A percentile compares a stretch with the other conserved stretches of the same genome.
Evolutionary conservation across 2,113 vertebrate species (phyloP).

Genomic region (Pyxicephalus adspersus): DNA sequence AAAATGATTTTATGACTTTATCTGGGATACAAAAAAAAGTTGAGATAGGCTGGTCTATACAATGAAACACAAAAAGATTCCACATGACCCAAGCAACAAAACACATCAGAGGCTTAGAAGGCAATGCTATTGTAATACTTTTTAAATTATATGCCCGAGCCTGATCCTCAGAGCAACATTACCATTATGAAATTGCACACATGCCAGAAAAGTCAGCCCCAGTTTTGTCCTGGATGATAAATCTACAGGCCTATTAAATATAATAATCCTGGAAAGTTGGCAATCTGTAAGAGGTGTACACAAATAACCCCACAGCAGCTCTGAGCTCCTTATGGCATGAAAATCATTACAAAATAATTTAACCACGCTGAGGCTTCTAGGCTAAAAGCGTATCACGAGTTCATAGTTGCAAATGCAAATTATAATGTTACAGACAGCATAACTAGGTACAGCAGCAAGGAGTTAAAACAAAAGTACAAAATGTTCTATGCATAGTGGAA

Average conservation of each 20-base stretch:
- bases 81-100: neutral
- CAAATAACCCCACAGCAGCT: conserved; percentile 26
- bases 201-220: conserved; percentile 18
- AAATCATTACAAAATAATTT: conserved; percentile 43
- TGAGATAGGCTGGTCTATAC: neutral
- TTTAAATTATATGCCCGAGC: conserved; percentile 33
- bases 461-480: neutral
- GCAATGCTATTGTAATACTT: conserved; percentile 14
- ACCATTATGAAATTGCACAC: conserved; percentile 38
- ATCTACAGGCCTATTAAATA: conserved; percentile 37
- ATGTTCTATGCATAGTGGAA: neutral
- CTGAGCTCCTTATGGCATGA: conserved; percentile 32
- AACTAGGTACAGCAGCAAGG: neutral
- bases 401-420: neutral
- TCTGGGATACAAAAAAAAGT: no score
- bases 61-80: neutral
- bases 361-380: conserved; percentile 22
- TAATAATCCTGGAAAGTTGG: conserved; percentile 51
- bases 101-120: neutral
- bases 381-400: conserved; percentile 19
- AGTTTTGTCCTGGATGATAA: conserved; percentile 24
- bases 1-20: no score
- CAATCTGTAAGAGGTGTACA: conserved; percentile 20
- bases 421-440: neutral
- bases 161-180: conserved; percentile 22